Evolutionary conservation across 2,888 invertebrate genomes (phyloP).

Genomic region (Drosophila sordidula): DNA sequence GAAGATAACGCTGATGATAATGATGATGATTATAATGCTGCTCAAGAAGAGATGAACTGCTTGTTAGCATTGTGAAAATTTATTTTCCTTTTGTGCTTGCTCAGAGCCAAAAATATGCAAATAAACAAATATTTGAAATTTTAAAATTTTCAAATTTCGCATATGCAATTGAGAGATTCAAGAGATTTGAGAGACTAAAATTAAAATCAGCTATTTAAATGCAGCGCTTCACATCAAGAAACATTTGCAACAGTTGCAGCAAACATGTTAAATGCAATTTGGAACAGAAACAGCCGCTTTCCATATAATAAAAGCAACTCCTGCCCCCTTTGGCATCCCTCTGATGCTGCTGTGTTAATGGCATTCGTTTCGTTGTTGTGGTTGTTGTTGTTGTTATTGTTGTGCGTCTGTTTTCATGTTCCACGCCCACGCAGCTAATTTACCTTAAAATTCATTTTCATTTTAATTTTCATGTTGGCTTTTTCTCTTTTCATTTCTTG

Average conservation of each 20-base stretch:
- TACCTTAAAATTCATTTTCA: constrained; percentile 74
- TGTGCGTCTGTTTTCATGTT: constrained; percentile 40
- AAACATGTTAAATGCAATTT: constrained; percentile 53
- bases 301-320: neutral
- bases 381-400: neutral
- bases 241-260: constrained; percentile 36
- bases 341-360: neutral
- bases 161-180: constrained; percentile 6
- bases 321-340: neutral
- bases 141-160: neutral
- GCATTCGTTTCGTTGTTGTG: neutral
- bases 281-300: constrained; percentile 27
- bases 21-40: constrained; percentile 2
- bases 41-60: constrained; percentile 15
- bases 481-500: constrained; percentile 27
- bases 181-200: constrained; percentile 15
- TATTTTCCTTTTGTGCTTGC: neutral
- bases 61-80: neutral
- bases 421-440: constrained; percentile 71
- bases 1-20: neutral
- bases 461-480: constrained; percentile 52
- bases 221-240: constrained; percentile 16
- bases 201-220: constrained; percentile 29
- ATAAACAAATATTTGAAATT: constrained; percentile 33
- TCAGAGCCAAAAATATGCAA: constrained; percentile 23